phyloP scores from a whole-genome alignment of 2,888 invertebrate species.

The Pristionchus japonicus region DNA sequence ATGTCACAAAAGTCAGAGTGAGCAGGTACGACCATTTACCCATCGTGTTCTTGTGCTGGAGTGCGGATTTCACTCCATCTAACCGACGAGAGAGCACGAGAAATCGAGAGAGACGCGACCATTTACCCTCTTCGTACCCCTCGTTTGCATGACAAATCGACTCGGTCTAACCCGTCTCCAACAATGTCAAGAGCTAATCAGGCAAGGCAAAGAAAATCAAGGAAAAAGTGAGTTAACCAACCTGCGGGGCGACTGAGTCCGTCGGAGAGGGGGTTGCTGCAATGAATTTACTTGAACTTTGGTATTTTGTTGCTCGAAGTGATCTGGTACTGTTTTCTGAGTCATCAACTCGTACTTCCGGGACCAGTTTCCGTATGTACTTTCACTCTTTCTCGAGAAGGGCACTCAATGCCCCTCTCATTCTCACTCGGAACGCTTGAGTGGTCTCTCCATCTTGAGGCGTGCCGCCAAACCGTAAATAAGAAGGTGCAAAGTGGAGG shows the following conservation, averaged over 20 bases:
- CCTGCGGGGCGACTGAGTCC: background rate
- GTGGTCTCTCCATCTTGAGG: slow-evolving; percentile 3
- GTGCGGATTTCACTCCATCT: no score
- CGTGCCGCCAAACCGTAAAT: slow-evolving; percentile 27
- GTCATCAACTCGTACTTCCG: background rate
- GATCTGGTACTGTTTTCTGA: background rate
- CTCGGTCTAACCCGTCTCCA: background rate
- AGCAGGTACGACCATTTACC: slow-evolving; percentile 37
- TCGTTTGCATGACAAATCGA: slow-evolving; percentile 37
- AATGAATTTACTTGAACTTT: background rate
- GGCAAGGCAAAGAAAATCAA: background rate
- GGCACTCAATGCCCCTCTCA: background rate
- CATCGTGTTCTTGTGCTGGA: background rate
- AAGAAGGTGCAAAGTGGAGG: slow-evolving; percentile 6
- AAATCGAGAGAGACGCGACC: no score
- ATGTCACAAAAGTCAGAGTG: slow-evolving; percentile 38
- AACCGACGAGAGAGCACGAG: no score
- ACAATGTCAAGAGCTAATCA: slow-evolving; percentile 26
- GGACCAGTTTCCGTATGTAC: slow-evolving; percentile 2
- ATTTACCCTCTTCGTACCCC: no score
- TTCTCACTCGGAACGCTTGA: slow-evolving; percentile 16
- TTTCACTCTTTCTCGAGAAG: background rate
- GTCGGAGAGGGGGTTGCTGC: background rate
- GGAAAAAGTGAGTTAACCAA: background rate
- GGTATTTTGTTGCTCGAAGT: no score